Evolutionary conservation across 2,888 invertebrate genomes (phyloP).

Genomic region (Amblyteles armatorius): DNA sequence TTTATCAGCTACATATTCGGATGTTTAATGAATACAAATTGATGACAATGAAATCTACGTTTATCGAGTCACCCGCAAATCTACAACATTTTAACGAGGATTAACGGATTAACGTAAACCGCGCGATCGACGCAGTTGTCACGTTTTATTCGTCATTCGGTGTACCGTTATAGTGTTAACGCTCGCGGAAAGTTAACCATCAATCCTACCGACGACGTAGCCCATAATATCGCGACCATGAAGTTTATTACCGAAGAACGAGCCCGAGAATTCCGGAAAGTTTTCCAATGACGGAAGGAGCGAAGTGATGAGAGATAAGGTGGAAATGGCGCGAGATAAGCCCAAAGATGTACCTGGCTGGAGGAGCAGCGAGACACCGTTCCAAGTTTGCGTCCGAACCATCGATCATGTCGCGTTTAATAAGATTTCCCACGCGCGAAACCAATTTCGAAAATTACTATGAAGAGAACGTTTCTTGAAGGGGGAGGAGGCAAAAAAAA

Average conservation of each 20-base stretch:
- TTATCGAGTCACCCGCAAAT: not conserved
- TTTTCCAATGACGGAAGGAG: constrained; percentile 37
- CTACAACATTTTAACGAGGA: not conserved
- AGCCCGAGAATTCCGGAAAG: constrained; percentile 21
- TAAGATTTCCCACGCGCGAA: constrained; percentile 52
- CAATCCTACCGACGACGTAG: not conserved
- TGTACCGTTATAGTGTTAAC: not conserved
- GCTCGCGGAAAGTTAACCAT: not conserved
- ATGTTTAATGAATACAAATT: constrained; percentile 19
- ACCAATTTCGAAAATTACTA: constrained; percentile 63
- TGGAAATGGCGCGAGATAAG: constrained; percentile 15
- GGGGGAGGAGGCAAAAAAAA: not conserved
- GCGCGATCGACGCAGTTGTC: not conserved
- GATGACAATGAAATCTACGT: not conserved
- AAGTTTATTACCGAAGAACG: constrained; percentile 1
- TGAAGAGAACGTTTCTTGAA: constrained; percentile 22
- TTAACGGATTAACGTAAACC: not conserved
- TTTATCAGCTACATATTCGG: constrained; percentile 1
- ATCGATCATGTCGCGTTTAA: constrained; percentile 65
- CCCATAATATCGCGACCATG: not conserved
- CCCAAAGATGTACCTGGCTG: constrained; percentile 22
- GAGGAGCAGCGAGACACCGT: not conserved
- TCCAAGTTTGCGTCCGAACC: constrained; percentile 27
- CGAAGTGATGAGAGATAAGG: constrained; percentile 17
- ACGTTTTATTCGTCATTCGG: not conserved